Percentiles rank a stretch among this genome's conserved stretches.
These are phyloP conservation scores for Anseranas semipalmata DNA, from an alignment of 2,113 vertebrate species.

Conservation along the genomic window DNA sequence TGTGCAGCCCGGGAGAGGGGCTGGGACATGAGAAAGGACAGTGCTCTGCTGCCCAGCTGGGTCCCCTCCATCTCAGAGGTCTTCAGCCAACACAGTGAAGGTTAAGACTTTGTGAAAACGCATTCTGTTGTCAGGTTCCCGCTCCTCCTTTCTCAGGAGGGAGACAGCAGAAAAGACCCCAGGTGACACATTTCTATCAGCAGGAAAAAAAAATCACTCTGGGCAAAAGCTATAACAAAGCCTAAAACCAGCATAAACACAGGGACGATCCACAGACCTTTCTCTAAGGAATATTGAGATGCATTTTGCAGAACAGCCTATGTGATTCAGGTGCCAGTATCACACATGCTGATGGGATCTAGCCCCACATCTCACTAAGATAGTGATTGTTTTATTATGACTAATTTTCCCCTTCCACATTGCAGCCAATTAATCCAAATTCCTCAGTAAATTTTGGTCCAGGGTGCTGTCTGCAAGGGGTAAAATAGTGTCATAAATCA, in stretches of 20 bases:
- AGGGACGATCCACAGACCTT: fast-evolving
- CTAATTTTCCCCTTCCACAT: background rate
- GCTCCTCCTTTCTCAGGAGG: background rate
- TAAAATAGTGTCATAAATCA: background rate
- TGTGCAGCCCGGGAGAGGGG: background rate
- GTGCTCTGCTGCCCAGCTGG: background rate
- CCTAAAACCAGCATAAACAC: background rate
- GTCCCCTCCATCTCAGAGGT: background rate
- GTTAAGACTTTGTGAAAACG: background rate
- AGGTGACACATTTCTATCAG: background rate
- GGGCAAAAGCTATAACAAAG: background rate
- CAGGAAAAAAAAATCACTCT: background rate
- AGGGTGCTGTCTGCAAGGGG: fast-evolving
- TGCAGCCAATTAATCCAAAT: background rate
- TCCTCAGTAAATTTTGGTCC: background rate
- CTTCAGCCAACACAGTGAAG: background rate
- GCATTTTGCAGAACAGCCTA: background rate
- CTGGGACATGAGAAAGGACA: background rate
- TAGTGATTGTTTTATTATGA: background rate
- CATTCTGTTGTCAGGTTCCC: background rate
- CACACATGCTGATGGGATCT: background rate
- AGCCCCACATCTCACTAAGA: background rate
- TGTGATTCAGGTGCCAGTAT: background rate
- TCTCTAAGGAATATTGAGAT: background rate
- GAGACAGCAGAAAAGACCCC: background rate